Conservation (phyloP, 2,113 vertebrate genomes). For the Plotosus lineatus region DNA sequence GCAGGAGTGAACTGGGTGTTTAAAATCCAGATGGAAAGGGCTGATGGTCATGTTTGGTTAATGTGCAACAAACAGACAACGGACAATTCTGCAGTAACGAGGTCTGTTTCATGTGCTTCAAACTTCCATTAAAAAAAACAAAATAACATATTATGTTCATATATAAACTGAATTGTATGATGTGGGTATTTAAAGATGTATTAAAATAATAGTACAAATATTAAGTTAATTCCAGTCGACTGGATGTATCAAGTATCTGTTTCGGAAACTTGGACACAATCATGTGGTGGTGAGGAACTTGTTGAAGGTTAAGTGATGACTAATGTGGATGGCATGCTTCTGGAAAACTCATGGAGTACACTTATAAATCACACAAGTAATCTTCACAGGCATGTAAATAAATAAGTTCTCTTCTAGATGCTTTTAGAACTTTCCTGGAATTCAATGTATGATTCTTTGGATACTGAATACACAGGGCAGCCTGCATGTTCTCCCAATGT, state of each 20-base stretch:
- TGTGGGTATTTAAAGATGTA: background rate
- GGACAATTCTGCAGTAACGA: slow-evolving; percentile 53
- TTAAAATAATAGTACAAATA: background rate
- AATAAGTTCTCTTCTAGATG: background rate
- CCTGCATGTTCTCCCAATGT: too few species aligned
- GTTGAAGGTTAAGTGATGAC: background rate
- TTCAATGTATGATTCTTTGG: background rate
- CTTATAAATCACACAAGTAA: background rate
- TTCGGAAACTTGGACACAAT: background rate
- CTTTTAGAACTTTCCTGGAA: background rate
- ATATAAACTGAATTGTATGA: background rate
- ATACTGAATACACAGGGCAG: background rate
- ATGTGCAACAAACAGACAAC: slow-evolving; percentile 44
- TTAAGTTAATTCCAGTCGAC: background rate
- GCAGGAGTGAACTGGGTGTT: background rate
- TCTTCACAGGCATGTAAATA: background rate
- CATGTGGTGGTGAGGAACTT: background rate
- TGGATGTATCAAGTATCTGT: background rate
- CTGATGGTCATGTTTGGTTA: slow-evolving; percentile 58
- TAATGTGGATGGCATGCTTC: slow-evolving; percentile 10
- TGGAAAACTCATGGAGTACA: background rate
- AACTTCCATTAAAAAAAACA: slow-evolving; percentile 31
- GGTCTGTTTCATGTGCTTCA: slow-evolving; percentile 51
- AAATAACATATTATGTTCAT: slow-evolving; percentile 23
- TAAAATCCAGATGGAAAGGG: slow-evolving; percentile 16